Evolutionary conservation across 2,888 invertebrate genomes (phyloP).

Genomic region (Eilema depressum): DNA sequence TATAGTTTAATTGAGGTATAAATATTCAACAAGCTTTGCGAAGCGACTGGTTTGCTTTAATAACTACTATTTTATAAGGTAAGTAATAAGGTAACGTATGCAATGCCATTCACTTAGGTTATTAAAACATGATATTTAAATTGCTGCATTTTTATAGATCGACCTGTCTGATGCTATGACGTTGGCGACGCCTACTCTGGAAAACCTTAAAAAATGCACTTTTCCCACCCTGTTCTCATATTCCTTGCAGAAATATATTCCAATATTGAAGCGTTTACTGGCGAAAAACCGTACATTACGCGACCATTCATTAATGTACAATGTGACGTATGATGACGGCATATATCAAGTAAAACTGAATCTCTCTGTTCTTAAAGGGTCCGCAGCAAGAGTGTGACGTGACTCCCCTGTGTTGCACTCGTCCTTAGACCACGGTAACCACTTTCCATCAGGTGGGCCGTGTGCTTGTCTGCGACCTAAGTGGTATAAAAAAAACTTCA

Average conservation of each 20-base stretch:
- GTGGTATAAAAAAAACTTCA: no score
- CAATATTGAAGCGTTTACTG: neutral
- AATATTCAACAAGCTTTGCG: slow-evolving; percentile 1
- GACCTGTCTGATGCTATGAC: neutral
- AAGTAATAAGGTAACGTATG: neutral
- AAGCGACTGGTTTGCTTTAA: slow-evolving; percentile 3
- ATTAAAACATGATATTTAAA: neutral
- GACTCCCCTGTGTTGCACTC: no score
- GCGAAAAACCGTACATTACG: neutral
- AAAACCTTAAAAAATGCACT: neutral
- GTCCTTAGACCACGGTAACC: no score
- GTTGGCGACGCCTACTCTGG: neutral
- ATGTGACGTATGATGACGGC: no score
- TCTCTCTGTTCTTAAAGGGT: no score
- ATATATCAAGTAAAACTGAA: no score
- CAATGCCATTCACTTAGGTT: neutral
- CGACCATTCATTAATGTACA: neutral
- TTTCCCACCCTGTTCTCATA: neutral
- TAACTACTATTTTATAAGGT: neutral
- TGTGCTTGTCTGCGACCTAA: no score
- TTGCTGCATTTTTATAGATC: neutral
- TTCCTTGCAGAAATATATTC: neutral
- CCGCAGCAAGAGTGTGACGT: no score
- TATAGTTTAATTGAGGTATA: neutral
- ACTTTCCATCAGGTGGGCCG: no score